These are phyloP conservation scores for Drosophila neonasuta DNA, from an alignment of 2,888 invertebrate species.

Conservation along the genomic window DNA sequence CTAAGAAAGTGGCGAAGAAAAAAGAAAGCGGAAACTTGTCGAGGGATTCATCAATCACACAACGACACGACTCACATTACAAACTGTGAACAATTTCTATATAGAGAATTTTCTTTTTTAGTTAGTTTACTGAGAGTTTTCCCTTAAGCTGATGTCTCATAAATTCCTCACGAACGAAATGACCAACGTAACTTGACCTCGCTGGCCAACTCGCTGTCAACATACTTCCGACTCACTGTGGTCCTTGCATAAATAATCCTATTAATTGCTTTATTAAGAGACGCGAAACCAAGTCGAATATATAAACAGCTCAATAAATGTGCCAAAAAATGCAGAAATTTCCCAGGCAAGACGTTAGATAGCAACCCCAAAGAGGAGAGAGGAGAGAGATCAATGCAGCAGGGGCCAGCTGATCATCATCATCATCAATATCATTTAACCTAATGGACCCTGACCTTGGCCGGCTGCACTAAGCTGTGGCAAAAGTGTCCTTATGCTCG, in stretches of 20 bases:
- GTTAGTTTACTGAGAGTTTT: neutral
- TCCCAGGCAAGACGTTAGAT: slow-evolving; percentile 35
- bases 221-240: slow-evolving; percentile 42
- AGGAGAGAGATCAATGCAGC: slow-evolving; percentile 5
- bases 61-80: slow-evolving; percentile 28
- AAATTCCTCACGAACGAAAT: slow-evolving; percentile 35
- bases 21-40: slow-evolving; percentile 30
- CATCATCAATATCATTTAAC: slow-evolving; percentile 79
- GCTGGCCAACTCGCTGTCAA: slow-evolving; percentile 66
- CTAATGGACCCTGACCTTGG: slow-evolving; percentile 80
- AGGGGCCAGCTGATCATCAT: slow-evolving; percentile 59
- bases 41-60: slow-evolving; percentile 46
- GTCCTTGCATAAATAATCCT: slow-evolving; percentile 73
- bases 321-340: slow-evolving; percentile 61
- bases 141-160: slow-evolving; percentile 5
- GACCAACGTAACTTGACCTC: slow-evolving; percentile 65
- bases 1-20: slow-evolving; percentile 22
- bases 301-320: slow-evolving; percentile 66
- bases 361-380: slow-evolving; percentile 42
- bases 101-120: slow-evolving; percentile 1
- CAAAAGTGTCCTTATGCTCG: slow-evolving; percentile 74
- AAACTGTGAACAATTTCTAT: slow-evolving; percentile 27
- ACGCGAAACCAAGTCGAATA: slow-evolving; percentile 41
- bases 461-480: slow-evolving; percentile 74
- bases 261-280: slow-evolving; percentile 77